A percentile compares a stretch with the other conserved stretches of the same genome.
Conservation (phyloP, 2,113 vertebrate species). For the Gambusia affinis region DNA sequence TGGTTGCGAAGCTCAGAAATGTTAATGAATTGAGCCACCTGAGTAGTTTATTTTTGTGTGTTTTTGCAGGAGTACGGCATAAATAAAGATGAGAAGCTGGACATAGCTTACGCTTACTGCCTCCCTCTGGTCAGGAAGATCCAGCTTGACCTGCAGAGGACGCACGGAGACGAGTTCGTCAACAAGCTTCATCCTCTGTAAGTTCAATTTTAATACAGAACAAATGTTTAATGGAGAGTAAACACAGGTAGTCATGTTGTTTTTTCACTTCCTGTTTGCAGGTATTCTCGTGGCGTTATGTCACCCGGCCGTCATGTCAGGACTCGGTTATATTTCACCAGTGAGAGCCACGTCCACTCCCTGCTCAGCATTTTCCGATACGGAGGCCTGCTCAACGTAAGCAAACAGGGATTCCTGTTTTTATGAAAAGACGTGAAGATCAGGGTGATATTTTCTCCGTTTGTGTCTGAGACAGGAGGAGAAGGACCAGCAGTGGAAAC, state of each 20-base stretch:
- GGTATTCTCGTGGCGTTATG: conserved; percentile 96
- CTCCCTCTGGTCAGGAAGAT: conserved; percentile 96
- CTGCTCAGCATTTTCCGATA: conserved; percentile 96
- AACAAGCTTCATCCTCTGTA: conserved; percentile 97
- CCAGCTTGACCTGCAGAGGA: conserved; percentile 94
- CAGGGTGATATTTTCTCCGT: background rate
- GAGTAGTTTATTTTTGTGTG: background rate
- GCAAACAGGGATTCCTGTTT: conserved; percentile 34
- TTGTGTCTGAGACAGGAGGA: conserved; percentile 82
- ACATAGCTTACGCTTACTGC: conserved; percentile 96
- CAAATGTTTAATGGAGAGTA: background rate
- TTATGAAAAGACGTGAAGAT: background rate
- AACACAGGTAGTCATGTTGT: background rate
- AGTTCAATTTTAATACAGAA: conserved; percentile 25
- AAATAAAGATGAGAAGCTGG: conserved; percentile 92
- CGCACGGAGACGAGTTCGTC: conserved; percentile 97
- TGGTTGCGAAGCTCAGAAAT: background rate
- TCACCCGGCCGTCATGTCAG: conserved; percentile 95
- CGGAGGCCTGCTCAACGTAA: conserved; percentile 94
- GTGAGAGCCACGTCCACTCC: conserved; percentile 97
- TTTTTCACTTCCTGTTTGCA: conserved; percentile 44
- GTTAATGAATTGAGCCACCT: background rate
- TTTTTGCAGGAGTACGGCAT: conserved; percentile 92
- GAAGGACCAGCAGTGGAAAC: conserved; percentile 96
- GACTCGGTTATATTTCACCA: conserved; percentile 97